Base-by-base conservation (phyloP, 2,797 vertebrate genomes). In the Gadopsis marmoratus region DNA sequence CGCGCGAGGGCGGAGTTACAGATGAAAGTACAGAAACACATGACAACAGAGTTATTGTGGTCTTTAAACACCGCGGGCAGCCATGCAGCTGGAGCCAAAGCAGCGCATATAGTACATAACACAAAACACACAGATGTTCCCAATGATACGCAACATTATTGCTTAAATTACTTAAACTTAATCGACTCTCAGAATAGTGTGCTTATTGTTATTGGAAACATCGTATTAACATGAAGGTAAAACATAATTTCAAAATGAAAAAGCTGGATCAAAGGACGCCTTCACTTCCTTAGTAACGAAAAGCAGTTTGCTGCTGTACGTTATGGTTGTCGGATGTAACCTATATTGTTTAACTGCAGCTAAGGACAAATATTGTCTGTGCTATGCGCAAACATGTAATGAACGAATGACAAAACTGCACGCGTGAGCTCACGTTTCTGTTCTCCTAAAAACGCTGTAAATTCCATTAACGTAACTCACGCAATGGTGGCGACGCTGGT, bases 1-100 rank as follows among this genome's bases (percentile, higher is more conserved):
- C 76, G 55, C 68, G 61, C 21, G 79, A 19, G 85, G 90, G 91
- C 78, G 91, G 89, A 83, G 90, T 66, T 43, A 47, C 2, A 10
- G 19, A 5, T 41, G 10, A 19, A 5, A 58, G 19, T 13, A 6
- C 54, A 68, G 26, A 26, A 26, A 10, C 69, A 39, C 13, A 23
- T 2, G 21, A 60, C 2, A 17, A n/a, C 12, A 6, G 19, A 33
- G 21, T 53, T n/a, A 50, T 19, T 19, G 19, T 50, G 4, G 33
- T 35, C 26, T 26, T 26, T 26, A 26, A 26, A 26, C 26, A 26
- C 26, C 26, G 26, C 26, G 26, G 26, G 26, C 26, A 26, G 26
- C 26, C 26, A 26, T 26, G 26, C 26, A 26, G 26, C 26, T 26
- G 26, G 26, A 26, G 26, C 26, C 26, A 26, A 26, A 26, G 26